A percentile compares a stretch with the other conserved stretches of the same genome.
phyloP scores from a whole-genome alignment of 2,888 invertebrate species.

The Caenorhabditis sp. region DNA sequence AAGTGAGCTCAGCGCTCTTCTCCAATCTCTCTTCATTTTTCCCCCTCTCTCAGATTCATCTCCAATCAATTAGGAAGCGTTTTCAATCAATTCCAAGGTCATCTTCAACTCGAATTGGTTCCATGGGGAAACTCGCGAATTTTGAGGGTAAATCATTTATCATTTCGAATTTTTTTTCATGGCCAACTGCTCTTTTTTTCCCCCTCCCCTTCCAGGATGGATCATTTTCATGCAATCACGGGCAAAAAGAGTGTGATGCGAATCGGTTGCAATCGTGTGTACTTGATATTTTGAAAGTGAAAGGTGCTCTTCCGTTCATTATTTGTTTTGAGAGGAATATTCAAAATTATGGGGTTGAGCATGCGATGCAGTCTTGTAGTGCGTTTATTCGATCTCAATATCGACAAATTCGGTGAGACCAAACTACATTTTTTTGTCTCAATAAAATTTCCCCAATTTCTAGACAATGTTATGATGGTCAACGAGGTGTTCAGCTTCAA shows the following conservation, averaged over 20 bases:
- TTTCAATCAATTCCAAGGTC: constrained; percentile 61
- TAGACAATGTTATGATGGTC: constrained; percentile 65
- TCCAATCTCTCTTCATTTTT: too few species aligned
- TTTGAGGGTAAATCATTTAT: constrained; percentile 50
- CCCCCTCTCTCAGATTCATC: constrained; percentile 55
- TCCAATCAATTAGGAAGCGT: constrained; percentile 66
- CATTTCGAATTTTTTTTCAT: neutral
- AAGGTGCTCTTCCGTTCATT: constrained; percentile 63
- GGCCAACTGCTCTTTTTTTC: neutral
- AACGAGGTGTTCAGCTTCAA: constrained; percentile 65
- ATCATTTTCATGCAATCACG: constrained; percentile 69
- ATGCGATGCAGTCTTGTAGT: constrained; percentile 61
- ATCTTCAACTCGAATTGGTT: constrained; percentile 64
- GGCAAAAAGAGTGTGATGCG: constrained; percentile 69
- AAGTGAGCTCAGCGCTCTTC: constrained; percentile 29
- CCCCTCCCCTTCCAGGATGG: constrained; percentile 69
- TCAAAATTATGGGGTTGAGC: constrained; percentile 55
- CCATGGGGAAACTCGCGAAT: constrained; percentile 69
- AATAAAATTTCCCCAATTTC: neutral
- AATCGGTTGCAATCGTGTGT: constrained; percentile 68
- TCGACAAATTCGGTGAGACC: constrained; percentile 58
- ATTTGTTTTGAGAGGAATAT: constrained; percentile 60
- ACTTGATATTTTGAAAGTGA: constrained; percentile 62
- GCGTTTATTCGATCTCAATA: constrained; percentile 65
- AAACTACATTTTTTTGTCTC: neutral